Evolutionary conservation across 2,888 invertebrate species (phyloP).

Genomic region (Blastobasis adustella): DNA sequence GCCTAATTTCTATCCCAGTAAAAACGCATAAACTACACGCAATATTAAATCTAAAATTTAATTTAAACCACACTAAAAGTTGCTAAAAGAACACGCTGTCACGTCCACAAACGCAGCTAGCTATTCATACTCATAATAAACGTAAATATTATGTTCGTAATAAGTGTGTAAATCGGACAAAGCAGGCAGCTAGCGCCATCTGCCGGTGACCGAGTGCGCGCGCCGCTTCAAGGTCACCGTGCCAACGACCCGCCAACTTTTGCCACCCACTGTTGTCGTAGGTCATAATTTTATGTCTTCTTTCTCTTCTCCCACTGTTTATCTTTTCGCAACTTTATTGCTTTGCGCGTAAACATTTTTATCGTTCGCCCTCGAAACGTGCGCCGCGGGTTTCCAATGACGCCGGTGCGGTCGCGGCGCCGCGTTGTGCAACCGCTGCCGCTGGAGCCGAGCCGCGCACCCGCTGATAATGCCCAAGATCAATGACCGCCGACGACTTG

Average conservation of each 20-base stretch:
- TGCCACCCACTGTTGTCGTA: slow-evolving; percentile 74
- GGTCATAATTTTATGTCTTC: slow-evolving; percentile 75
- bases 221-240: slow-evolving; percentile 61
- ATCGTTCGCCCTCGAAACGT: neutral
- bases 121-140: too few species aligned
- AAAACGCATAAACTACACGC: too few species aligned
- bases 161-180: neutral
- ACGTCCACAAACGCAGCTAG: too few species aligned
- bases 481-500: slow-evolving; percentile 13
- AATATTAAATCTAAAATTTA: too few species aligned
- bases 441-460: slow-evolving; percentile 4
- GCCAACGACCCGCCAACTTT: slow-evolving; percentile 73
- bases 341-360: slow-evolving; percentile 53
- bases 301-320: slow-evolving; percentile 51
- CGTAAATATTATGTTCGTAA: too few species aligned
- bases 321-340: slow-evolving; percentile 72
- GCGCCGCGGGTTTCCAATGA: neutral
- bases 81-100: too few species aligned
- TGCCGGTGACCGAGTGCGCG: slow-evolving; percentile 39
- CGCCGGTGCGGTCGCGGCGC: neutral
- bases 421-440: slow-evolving; percentile 8
- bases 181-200: slow-evolving; percentile 44
- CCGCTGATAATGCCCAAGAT: slow-evolving; percentile 8
- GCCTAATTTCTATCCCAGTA: too few species aligned
- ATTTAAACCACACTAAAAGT: too few species aligned